These are phyloP conservation scores for Phaetusa simplex DNA, from an alignment of 2,113 vertebrate species.

Conservation along the genomic window DNA sequence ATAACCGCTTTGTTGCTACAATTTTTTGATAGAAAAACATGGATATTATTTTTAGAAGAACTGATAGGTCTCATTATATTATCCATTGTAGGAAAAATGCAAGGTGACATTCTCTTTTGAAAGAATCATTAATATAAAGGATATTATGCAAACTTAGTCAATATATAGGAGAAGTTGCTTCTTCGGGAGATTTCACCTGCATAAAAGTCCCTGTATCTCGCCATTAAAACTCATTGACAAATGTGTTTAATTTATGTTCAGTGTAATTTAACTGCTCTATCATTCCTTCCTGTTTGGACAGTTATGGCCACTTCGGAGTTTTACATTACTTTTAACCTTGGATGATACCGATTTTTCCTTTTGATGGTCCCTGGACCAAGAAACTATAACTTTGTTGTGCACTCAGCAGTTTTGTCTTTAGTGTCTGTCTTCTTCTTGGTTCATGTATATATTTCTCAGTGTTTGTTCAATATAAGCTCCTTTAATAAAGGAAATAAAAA, in stretches of 20 bases:
- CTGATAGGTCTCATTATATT: background rate
- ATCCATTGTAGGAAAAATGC: background rate
- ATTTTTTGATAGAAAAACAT: background rate
- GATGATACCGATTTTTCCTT: background rate
- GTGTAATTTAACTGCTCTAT: background rate
- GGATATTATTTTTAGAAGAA: background rate
- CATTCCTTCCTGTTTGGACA: constrained; percentile 24
- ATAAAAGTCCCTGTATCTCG: background rate
- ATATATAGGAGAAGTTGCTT: background rate
- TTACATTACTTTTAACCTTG: constrained; percentile 29
- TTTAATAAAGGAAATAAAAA: background rate
- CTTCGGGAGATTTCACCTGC: background rate
- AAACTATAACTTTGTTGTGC: background rate
- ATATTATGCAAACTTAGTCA: background rate
- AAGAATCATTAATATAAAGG: background rate
- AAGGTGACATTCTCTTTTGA: background rate
- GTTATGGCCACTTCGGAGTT: constrained; percentile 34
- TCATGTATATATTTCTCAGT: background rate
- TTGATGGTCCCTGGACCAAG: background rate
- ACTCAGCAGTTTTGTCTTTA: background rate
- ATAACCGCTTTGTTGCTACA: background rate
- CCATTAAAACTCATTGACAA: constrained; percentile 10
- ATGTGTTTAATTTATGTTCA: constrained; percentile 40
- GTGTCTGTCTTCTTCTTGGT: background rate
- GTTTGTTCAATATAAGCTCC: background rate